Percentiles rank a stretch among this genome's conserved stretches.
phyloP scores from a whole-genome alignment of 2,888 invertebrate species.

The Volucella inanis region DNA sequence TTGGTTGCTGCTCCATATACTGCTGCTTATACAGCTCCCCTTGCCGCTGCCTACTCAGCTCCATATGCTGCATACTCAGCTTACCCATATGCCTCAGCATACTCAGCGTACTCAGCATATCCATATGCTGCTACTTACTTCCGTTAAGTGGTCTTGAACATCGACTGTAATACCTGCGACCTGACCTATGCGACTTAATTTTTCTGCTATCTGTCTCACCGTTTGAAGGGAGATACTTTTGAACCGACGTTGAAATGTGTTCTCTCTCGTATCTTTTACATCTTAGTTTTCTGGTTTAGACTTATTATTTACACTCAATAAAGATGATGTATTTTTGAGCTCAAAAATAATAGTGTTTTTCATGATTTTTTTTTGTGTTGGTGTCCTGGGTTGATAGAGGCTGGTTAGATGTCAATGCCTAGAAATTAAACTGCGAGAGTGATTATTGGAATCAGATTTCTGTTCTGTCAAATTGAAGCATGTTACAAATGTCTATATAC shows the following conservation, averaged over 20 bases:
- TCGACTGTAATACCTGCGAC: constrained; percentile 46
- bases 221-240: neutral
- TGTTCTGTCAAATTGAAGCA: too few relatives aligned
- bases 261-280: constrained; percentile 23
- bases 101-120: constrained; percentile 78
- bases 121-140: constrained; percentile 80
- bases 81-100: constrained; percentile 80
- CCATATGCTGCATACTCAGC: constrained; percentile 77
- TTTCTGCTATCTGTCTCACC: constrained; percentile 35
- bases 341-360: constrained; percentile 6
- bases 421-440: too few relatives aligned
- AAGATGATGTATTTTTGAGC: constrained; percentile 49
- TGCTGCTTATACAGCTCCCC: constrained; percentile 74
- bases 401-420: too few relatives aligned
- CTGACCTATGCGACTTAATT: constrained; percentile 52
- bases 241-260: constrained; percentile 32
- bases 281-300: constrained; percentile 40
- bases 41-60: constrained; percentile 77
- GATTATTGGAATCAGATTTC: too few relatives aligned
- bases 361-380: neutral
- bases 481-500: too few relatives aligned
- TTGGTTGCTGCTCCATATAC: constrained; percentile 78
- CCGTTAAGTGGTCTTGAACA: constrained; percentile 76
- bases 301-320: constrained; percentile 57
- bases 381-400: neutral